Evolutionary conservation across 2,888 invertebrate species (phyloP).

Genomic region (Calameuta idolon): DNA sequence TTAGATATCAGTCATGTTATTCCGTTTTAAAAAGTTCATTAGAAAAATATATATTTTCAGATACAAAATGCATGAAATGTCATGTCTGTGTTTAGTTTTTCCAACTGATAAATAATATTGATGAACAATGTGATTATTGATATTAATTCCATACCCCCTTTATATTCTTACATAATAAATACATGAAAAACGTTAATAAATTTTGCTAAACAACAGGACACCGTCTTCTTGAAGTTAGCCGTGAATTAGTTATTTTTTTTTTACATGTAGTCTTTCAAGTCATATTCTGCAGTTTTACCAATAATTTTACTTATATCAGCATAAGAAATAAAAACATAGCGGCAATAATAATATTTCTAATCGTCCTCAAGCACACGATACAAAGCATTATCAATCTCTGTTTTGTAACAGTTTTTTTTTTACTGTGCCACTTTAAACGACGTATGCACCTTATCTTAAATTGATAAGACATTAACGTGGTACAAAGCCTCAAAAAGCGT

Average conservation of each 20-base stretch:
- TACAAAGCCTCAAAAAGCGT: conserved; percentile 15
- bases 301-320: background rate
- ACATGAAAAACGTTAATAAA: background rate
- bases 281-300: no score
- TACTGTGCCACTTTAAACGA: background rate
- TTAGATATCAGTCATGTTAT: background rate
- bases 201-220: no score
- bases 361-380: background rate
- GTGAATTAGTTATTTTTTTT: no score
- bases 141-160: background rate
- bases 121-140: background rate
- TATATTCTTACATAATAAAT: background rate
- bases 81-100: background rate
- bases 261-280: no score
- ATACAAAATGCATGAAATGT: background rate
- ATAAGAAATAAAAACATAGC: background rate
- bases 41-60: background rate
- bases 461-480: conserved; percentile 1
- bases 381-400: background rate
- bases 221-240: no score
- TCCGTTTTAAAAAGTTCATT: background rate
- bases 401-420: background rate
- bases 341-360: background rate
- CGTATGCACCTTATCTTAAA: background rate
- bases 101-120: background rate